Base-by-base conservation (phyloP, 30 jellyfish, hydroid and myxozoan genomes). In the Pelagia noctiluca region DNA sequence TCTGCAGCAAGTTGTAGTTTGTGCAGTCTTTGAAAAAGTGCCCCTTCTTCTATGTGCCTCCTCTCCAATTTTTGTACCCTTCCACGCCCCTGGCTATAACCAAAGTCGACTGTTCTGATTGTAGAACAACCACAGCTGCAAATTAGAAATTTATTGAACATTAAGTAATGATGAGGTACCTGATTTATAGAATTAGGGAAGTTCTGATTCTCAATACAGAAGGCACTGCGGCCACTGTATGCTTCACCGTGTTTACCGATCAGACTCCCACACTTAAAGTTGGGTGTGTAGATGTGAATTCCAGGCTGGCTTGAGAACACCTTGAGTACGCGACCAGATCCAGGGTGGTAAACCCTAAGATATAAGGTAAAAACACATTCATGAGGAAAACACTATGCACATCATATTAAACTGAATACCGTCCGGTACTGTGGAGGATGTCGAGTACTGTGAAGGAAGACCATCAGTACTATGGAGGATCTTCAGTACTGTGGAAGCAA, bases 231-330 rank as follows among this genome's bases (percentile, higher is more conserved):
- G 29, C 88, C 82, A n/a, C 34, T 28, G 47, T 94, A 94, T 5
- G 75, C 50, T 16, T 60, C 57, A 23, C 93, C 96, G 74, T 68
- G 82, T 78, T 94, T 94, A 19, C 99, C 99, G 21, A 79, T 26
- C 8, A 82, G 49, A 19, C 89, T 68, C 31, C 86, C 84, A 61
- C 80, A 50, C 3, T 83, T 50, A 53, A 67, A 88, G 66, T 94
- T 77, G 2, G 97, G 96, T 32, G 99, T 75, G 73, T 94, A 94
- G 31, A 94, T 72, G 80, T 94, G 99, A 5, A 88, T 82, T 0
- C 97, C 99, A 10, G 96, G 99, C 54, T 94, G 99, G 63, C 96
- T 88, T 54, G 99, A 81, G 57, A 18, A 71, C 35, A 94, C 74
- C 49, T 94, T 97, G 50, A 94, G 70, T 25, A 82, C 75, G 22